These are phyloP conservation scores for Leptopilina myrica DNA, from an alignment of 2,888 invertebrate genomes.

Conservation along the genomic window DNA sequence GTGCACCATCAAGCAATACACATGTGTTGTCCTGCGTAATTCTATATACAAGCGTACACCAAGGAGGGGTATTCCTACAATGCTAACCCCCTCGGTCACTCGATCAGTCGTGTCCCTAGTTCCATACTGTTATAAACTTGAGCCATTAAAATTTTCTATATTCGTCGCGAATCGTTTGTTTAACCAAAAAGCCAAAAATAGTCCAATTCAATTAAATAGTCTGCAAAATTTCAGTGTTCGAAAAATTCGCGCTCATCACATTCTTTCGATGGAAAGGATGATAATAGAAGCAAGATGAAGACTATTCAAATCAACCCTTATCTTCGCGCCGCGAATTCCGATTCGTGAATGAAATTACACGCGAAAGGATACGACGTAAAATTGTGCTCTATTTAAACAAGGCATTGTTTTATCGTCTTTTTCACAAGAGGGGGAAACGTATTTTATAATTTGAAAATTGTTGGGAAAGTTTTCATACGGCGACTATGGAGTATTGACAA, in stretches of 20 bases:
- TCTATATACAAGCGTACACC: conserved; percentile 68
- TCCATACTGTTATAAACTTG: conserved; percentile 67
- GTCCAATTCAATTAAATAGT: background rate
- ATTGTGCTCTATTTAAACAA: background rate
- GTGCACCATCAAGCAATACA: conserved; percentile 45
- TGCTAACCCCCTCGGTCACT: conserved; percentile 76
- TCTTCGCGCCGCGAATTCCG: conserved; percentile 26
- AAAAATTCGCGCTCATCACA: background rate
- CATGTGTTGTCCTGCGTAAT: conserved; percentile 64
- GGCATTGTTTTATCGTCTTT: background rate
- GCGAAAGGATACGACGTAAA: conserved; percentile 20
- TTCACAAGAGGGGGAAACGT: too few species aligned
- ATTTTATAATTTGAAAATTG: too few species aligned
- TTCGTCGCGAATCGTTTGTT: conserved; percentile 2
- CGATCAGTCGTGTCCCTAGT: conserved; percentile 76
- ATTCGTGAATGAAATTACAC: conserved; percentile 24
- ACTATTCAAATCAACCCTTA: conserved; percentile 35
- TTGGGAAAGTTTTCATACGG: too few species aligned
- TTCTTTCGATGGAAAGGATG: too few species aligned
- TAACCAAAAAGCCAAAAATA: background rate
- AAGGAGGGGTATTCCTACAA: conserved; percentile 72
- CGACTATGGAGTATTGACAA: too few species aligned
- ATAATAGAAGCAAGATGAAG: background rate
- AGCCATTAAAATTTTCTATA: conserved; percentile 53
- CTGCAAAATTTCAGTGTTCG: too few species aligned